phyloP scores from a whole-genome alignment of 1,140 invertebrate genomes.

The Globodera rostochiensis region DNA sequence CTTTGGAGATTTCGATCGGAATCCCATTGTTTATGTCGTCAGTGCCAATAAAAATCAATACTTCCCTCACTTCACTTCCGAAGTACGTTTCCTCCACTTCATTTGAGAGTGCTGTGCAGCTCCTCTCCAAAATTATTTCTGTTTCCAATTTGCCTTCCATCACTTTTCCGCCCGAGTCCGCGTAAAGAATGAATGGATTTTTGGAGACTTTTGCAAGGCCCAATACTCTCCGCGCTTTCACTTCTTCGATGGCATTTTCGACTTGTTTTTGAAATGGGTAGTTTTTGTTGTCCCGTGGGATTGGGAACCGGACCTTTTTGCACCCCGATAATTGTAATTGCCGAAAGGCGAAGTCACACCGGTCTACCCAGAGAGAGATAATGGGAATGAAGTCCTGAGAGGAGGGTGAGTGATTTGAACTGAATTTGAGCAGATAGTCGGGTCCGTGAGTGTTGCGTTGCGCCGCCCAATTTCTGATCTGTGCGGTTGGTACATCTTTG shows the following conservation, averaged over 20 bases:
- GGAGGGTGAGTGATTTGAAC: neutral
- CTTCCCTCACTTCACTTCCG: neutral
- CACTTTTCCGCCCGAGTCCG: neutral
- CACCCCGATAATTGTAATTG: neutral
- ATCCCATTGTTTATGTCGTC: neutral
- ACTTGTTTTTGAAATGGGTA: neutral
- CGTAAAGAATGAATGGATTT: neutral
- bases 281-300: neutral
- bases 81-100: neutral
- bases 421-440: neutral
- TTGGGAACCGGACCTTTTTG: neutral
- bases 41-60: neutral
- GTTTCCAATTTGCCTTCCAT: neutral
- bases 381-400: neutral
- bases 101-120: neutral
- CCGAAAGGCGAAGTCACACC: neutral
- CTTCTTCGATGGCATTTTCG: neutral
- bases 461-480: neutral
- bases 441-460: neutral
- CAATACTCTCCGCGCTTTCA: neutral
- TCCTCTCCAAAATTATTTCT: neutral
- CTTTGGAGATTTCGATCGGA: neutral
- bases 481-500: neutral
- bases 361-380: neutral
- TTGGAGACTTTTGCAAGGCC: neutral